A percentile compares a stretch with the other conserved stretches of the same genome.
phyloP scores from a whole-genome alignment of 1,140 invertebrate species.

The Metopolophium dirhodum region DNA sequence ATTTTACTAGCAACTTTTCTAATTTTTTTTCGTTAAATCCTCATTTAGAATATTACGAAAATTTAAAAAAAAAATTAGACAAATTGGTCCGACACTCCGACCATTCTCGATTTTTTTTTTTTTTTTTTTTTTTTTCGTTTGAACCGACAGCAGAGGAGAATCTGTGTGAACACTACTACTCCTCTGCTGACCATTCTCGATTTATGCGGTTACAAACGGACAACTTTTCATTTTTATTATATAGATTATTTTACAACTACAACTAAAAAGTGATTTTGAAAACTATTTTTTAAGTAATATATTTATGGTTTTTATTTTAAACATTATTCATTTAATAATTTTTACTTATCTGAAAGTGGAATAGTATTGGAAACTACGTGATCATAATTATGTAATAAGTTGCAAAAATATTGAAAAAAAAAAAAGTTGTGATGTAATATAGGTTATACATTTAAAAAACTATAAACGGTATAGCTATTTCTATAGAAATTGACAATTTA shows the following conservation, averaged over 20 bases:
- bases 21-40: too few relatives aligned
- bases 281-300: not conserved
- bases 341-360: not conserved
- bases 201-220: not conserved
- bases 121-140: too few relatives aligned
- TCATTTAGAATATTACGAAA: too few relatives aligned
- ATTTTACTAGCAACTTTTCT: too few relatives aligned
- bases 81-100: too few relatives aligned
- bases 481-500: not conserved
- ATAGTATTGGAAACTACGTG: not conserved
- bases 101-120: too few relatives aligned
- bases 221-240: not conserved
- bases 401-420: not conserved
- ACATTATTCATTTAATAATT: not conserved
- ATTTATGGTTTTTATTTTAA: not conserved
- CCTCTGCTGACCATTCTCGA: too few relatives aligned
- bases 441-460: not conserved
- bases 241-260: not conserved
- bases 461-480: not conserved
- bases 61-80: too few relatives aligned
- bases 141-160: too few relatives aligned
- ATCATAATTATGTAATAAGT: slow-evolving; percentile 9
- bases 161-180: too few relatives aligned
- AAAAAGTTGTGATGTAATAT: slow-evolving; percentile 5
- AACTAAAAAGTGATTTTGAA: not conserved